A percentile compares a stretch with the other conserved stretches of the same genome.
Conservation (phyloP, 2,113 vertebrate species). For the Paratilapia polleni region DNA sequence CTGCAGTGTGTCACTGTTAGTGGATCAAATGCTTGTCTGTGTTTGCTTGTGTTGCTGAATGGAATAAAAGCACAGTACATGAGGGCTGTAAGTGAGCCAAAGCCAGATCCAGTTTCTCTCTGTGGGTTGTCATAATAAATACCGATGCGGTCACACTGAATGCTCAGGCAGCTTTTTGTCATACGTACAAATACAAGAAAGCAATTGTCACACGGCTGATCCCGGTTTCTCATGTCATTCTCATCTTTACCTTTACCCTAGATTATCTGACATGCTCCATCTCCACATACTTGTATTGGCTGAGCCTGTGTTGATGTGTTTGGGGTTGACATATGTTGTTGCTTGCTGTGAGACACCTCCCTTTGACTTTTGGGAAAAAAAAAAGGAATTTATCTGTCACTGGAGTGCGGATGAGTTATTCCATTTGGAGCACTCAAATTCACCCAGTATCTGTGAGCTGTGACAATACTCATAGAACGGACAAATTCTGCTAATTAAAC, state of each 20-base stretch:
- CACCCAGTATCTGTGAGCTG: no score
- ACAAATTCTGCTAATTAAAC: no score
- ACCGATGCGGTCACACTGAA: not conserved
- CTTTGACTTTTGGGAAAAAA: not conserved
- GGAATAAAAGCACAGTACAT: not conserved
- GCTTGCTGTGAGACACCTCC: not conserved
- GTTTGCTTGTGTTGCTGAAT: not conserved
- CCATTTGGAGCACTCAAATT: no score
- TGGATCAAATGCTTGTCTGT: not conserved
- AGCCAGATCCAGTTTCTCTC: conserved; percentile 5
- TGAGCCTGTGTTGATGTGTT: not conserved
- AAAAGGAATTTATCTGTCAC: not conserved
- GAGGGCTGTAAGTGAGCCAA: not conserved
- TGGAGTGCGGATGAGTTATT: not conserved
- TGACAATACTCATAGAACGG: no score
- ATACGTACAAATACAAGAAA: not conserved
- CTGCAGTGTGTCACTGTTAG: not conserved
- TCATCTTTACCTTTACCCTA: not conserved
- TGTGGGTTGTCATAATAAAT: conserved; percentile 17
- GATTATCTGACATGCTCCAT: not conserved
- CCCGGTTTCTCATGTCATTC: not conserved
- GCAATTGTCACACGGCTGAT: not conserved
- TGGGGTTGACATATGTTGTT: not conserved
- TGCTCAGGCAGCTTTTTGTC: conserved; percentile 19
- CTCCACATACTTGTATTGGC: not conserved